Evolutionary conservation across 2,797 vertebrate genomes (phyloP).

Genomic region (Coregonus suidteri): DNA sequence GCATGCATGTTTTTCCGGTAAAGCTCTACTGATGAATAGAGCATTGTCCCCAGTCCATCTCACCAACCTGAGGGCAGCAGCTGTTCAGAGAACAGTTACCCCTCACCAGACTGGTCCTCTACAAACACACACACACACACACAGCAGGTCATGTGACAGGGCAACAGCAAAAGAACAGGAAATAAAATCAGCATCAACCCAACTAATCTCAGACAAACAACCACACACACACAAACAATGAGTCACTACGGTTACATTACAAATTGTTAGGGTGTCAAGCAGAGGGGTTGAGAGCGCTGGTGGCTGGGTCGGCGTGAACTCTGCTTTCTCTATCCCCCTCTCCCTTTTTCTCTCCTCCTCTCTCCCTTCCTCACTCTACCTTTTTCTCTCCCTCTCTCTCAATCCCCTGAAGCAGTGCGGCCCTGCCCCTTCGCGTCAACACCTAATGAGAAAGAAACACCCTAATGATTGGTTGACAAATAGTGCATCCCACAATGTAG

Average conservation of each 20-base stretch:
- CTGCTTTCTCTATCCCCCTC: not conserved
- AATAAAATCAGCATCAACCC: slow-evolving; percentile 58
- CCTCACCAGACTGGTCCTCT: slow-evolving; percentile 30
- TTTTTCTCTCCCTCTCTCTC: not conserved
- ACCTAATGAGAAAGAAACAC: not conserved
- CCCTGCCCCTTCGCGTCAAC: not conserved
- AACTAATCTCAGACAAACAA: slow-evolving; percentile 34
- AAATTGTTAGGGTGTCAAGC: not conserved
- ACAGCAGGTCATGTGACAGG: slow-evolving; percentile 15
- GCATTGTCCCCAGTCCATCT: slow-evolving; percentile 6
- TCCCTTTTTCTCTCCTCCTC: not conserved
- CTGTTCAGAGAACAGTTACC: slow-evolving; percentile 35
- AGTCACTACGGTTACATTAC: no score
- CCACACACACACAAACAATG: slow-evolving; percentile 3
- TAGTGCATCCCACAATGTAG: no score
- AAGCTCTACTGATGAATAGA: slow-evolving; percentile 19
- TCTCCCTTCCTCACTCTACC: not conserved
- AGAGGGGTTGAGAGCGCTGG: not conserved
- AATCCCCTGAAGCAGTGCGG: not conserved
- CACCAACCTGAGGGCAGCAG: slow-evolving; percentile 48
- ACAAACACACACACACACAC: slow-evolving; percentile 35
- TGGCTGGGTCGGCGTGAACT: not conserved
- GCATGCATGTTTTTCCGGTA: not conserved
- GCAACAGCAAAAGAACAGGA: slow-evolving; percentile 44
- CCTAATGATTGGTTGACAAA: not conserved